Conservation (phyloP, 2,113 vertebrate genomes). For the Peromyscus leucopus region DNA sequence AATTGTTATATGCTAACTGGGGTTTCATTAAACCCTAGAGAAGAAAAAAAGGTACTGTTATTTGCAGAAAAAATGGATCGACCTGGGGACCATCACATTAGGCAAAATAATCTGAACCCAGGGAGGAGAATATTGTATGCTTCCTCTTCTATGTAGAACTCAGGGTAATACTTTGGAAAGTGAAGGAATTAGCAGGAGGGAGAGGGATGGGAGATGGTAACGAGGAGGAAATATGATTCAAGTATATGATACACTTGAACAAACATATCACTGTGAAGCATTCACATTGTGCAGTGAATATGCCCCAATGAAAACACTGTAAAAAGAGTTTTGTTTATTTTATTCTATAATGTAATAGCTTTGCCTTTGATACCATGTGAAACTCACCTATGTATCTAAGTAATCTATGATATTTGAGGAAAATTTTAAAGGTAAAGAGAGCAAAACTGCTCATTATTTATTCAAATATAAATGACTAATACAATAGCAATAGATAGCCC, state of each 20-base stretch:
- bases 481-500: not conserved
- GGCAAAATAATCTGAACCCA: not conserved
- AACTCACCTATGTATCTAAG: not conserved
- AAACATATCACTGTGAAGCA: not conserved
- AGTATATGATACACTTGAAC: not conserved
- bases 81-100: not conserved
- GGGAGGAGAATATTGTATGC: not conserved
- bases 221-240: not conserved
- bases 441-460: constrained; percentile 36
- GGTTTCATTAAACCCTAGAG: not conserved
- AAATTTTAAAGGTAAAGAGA: constrained; percentile 5
- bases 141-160: not conserved
- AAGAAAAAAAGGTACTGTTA: not conserved
- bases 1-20: not conserved
- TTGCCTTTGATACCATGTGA: constrained; percentile 14
- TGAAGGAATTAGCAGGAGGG: not conserved
- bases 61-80: not conserved
- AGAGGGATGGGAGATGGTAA: not conserved
- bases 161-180: not conserved
- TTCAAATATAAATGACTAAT: constrained; percentile 54
- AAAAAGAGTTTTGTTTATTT: not conserved
- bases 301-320: not conserved
- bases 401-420: not conserved
- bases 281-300: not conserved
- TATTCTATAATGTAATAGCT: not conserved